phyloP scores from a whole-genome alignment of 2,888 invertebrate species.

The Dolichomitus sp. region DNA sequence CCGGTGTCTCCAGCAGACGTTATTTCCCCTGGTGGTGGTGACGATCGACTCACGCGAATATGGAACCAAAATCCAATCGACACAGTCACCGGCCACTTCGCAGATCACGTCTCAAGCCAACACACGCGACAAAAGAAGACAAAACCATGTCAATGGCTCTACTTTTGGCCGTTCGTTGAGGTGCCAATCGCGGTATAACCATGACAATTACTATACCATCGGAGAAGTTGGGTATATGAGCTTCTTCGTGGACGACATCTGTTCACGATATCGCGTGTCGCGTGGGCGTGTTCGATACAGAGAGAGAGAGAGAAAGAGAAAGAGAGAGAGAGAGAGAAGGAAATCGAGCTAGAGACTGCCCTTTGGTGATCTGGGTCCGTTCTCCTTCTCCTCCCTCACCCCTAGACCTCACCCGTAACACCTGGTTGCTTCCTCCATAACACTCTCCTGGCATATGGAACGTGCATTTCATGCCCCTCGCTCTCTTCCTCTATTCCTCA shows the following conservation, averaged over 20 bases:
- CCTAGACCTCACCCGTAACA: constrained; percentile 65
- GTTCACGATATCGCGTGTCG: constrained; percentile 75
- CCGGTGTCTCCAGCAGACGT: constrained; percentile 29
- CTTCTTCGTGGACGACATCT: constrained; percentile 73
- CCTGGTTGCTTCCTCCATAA: constrained; percentile 74
- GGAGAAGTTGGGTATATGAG: constrained; percentile 27
- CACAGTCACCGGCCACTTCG: neutral
- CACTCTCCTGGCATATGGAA: constrained; percentile 70
- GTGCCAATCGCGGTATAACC: constrained; percentile 9
- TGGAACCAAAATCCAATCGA: neutral
- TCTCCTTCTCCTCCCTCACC: constrained; percentile 2
- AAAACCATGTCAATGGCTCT: neutral
- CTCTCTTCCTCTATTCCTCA: constrained; percentile 34
- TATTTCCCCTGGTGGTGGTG: constrained; percentile 20
- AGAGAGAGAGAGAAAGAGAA: neutral
- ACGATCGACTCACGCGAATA: neutral
- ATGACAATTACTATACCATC: neutral
- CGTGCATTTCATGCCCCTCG: constrained; percentile 44
- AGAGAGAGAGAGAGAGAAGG: constrained; percentile 3
- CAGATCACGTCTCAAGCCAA: too few relatives aligned
- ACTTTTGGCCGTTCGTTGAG: neutral
- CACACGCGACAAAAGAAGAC: neutral
- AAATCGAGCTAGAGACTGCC: constrained; percentile 19
- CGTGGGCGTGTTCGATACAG: constrained; percentile 70
- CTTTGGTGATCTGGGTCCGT: constrained; percentile 52